Evolutionary conservation across 2,113 vertebrate species (phyloP), one percentile per base, ranked within the genome.

Genomic region (Silurus glanis): DNA sequence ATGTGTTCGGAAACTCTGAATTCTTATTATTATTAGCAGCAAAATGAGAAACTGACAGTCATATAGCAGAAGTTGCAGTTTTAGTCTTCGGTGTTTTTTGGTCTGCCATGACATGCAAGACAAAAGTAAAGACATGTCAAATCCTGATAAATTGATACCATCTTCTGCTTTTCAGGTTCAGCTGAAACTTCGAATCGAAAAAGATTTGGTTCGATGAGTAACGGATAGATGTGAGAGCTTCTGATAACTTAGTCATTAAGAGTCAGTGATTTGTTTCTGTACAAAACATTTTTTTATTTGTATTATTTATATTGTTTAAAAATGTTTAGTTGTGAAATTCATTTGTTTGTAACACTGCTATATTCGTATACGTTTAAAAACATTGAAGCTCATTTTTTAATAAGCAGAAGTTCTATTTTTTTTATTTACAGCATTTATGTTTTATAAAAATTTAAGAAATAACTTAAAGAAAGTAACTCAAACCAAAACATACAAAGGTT

Each of bases 161-260:
- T 69, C 81, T 83, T 62, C n/a, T 69, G 81, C 64, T 28, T 67
- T 83, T 21, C 81, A 51, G 51, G 55, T 67, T 82, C 62, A 69
- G 81, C 6, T 83, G 8, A 83, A 69, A 83, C 25, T 67, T 56
- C 7, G 3, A 8, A 56, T n/a, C 8, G 13, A 23, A 76, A 14
- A 55, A 79, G 28, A 16, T 19, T 13, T 2, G 12, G 49, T 55
- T 79, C 14, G 4, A 9, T 37, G n/a, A 19, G 1, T 58, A 79
- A 51, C 8, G 6, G 75, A 78, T 0, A 17, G 53, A 28, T 58
- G 56, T 37, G 6, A 58, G 53, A 79, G 56, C 16, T 25, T 56
- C n/a, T 1, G n/a, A 19, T 28, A 8, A 79, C 5, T n/a, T 14
- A 10, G 1, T 53, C 72, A 51, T n/a, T 37, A 75, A 2, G 12